phyloP scores from a whole-genome alignment of 2,113 vertebrate species.

The Limanda limanda region DNA sequence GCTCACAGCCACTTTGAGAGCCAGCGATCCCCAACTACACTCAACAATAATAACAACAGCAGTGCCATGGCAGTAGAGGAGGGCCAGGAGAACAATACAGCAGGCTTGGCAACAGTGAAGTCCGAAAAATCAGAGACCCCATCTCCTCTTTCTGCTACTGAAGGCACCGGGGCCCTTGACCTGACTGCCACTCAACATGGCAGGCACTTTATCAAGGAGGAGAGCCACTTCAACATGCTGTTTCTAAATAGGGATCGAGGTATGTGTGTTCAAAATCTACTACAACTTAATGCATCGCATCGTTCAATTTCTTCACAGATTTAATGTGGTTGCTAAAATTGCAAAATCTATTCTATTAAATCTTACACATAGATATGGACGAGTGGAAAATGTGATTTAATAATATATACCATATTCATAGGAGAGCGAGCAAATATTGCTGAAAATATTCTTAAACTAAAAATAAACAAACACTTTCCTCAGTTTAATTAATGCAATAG shows the following conservation, averaged over 20 bases:
- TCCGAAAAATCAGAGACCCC: slow-evolving; percentile 95
- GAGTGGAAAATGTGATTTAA: neutral
- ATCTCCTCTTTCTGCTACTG: slow-evolving; percentile 83
- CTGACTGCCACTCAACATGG: slow-evolving; percentile 90
- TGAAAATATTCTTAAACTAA: neutral
- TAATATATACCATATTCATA: neutral
- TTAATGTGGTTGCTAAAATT: neutral
- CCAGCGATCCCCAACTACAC: slow-evolving; percentile 86
- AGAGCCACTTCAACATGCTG: slow-evolving; percentile 96
- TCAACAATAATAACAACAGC: slow-evolving; percentile 76
- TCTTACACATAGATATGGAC: too few species aligned
- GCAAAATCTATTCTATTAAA: too few species aligned
- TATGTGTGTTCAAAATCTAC: slow-evolving; percentile 86
- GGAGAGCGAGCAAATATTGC: too few species aligned
- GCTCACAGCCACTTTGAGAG: slow-evolving; percentile 91
- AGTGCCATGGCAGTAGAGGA: slow-evolving; percentile 82
- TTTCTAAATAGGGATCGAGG: slow-evolving; percentile 97
- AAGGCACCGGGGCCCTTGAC: slow-evolving; percentile 94
- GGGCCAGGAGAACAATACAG: slow-evolving; percentile 81
- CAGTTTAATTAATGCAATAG: neutral
- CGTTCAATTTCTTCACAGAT: neutral
- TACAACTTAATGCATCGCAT: neutral
- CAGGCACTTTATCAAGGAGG: slow-evolving; percentile 93
- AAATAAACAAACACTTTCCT: neutral
- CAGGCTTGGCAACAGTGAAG: slow-evolving; percentile 87